Percentiles rank a stretch among this genome's conserved stretches.
These are phyloP conservation scores for Calycopis cecrops DNA, from an alignment of 1,140 invertebrate species.

Conservation along the genomic window DNA sequence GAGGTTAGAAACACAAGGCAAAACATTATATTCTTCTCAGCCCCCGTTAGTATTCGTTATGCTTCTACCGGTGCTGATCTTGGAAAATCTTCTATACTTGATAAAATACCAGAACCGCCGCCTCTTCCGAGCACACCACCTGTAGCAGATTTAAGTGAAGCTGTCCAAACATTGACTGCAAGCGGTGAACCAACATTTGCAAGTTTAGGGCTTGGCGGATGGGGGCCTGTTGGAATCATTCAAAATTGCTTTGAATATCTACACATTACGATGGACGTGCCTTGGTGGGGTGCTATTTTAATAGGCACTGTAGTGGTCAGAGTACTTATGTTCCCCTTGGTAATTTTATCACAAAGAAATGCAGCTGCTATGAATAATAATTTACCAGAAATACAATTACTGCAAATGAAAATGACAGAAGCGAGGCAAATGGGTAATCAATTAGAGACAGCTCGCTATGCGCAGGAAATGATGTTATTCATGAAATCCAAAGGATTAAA, in stretches of 20 bases:
- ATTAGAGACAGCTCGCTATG: conserved; percentile 83
- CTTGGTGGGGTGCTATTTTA: conserved; percentile 93
- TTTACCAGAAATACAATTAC: conserved; percentile 85
- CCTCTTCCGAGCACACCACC: conserved; percentile 54
- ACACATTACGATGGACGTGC: conserved; percentile 84
- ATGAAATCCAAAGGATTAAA: conserved; percentile 89
- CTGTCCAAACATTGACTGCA: conserved; percentile 65
- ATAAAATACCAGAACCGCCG: conserved; percentile 76
- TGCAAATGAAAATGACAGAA: conserved; percentile 89
- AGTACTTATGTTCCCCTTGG: conserved; percentile 86
- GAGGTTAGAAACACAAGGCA: conserved; percentile 63
- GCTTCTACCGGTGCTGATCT: conserved; percentile 45
- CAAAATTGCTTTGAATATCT: conserved; percentile 88
- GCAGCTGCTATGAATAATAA: conserved; percentile 86
- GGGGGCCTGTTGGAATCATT: conserved; percentile 85
- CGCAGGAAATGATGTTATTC: conserved; percentile 84
- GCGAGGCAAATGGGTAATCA: conserved; percentile 87
- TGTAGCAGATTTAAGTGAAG: conserved; percentile 43
- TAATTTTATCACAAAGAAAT: conserved; percentile 87
- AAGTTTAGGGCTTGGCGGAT: conserved; percentile 87
- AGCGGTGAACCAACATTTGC: conserved; percentile 86
- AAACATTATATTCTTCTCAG: conserved; percentile 49
- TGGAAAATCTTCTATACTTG: conserved; percentile 53
- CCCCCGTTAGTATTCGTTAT: conserved; percentile 49
- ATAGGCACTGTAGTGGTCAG: conserved; percentile 86